phyloP scores from a whole-genome alignment of 2,113 vertebrate genomes.

The Hepsetus odoe region DNA sequence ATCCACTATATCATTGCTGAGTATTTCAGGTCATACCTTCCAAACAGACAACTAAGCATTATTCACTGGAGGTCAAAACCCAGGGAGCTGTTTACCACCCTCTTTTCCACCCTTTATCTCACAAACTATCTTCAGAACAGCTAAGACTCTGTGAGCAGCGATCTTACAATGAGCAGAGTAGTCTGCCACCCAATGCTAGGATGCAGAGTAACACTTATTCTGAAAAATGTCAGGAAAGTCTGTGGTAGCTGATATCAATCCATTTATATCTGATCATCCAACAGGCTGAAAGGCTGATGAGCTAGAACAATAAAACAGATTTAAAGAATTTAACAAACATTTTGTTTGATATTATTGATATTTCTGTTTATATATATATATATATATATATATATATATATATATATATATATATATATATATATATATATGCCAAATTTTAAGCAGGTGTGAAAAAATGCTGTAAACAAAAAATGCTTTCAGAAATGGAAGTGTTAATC shows the following conservation, averaged over 20 bases:
- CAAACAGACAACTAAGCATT: neutral
- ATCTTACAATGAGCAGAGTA: neutral
- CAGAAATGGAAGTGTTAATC: no score
- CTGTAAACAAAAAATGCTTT: no score
- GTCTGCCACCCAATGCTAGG: neutral
- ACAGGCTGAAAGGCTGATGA: neutral
- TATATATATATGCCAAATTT: no score
- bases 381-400: no score
- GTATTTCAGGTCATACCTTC: neutral
- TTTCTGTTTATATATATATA: no score
- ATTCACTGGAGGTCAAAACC: neutral
- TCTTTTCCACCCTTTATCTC: neutral
- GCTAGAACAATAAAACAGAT: neutral
- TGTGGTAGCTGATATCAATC: constrained; percentile 1
- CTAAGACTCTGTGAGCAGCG: neutral
- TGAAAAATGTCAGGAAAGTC: neutral
- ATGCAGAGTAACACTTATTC: neutral
- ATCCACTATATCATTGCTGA: neutral
- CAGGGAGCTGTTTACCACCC: neutral
- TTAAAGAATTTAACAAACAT: neutral
- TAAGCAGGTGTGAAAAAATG: no score
- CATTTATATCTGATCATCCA: neutral
- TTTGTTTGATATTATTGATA: no score
- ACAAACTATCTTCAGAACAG: neutral
- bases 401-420: no score